Base-by-base conservation (phyloP, 2,113 vertebrate species). In the Axis porcinus region DNA sequence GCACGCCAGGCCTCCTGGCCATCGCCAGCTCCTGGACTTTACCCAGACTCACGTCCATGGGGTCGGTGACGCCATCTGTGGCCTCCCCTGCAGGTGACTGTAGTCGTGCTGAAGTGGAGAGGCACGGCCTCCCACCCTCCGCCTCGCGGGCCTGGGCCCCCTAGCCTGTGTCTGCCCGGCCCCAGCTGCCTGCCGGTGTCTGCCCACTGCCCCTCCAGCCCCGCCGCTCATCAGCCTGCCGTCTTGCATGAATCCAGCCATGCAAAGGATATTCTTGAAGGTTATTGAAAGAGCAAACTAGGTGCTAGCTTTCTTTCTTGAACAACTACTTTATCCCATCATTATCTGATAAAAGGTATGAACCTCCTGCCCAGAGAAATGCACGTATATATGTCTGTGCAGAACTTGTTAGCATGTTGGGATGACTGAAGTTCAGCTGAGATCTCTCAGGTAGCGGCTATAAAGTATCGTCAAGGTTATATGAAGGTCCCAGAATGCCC, bases 181-280 rank as follows among this genome's bases (percentile, higher is more conserved):
- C 6, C 2, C 40, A 30, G 8, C 70, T 54, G 7, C 27, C 57
- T 36, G 13, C 70, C 23, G 50, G 30, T 9, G 84, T 54, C 85
- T 5, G 1, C 0, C 15, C 43, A 7, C 23, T 13, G 0, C 0
- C 10, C 5, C 6, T n/a, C 7, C 13, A 87, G 15, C 2, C 13
- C 33, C 1, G 40, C 33, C 40, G 47, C 36, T 57, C 58, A 57
- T 60, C 62, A 64, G 47, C 17, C 50, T 86, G 55, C n/a, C 43
- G 5, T 36, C 81, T 95, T 47, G 60, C 36, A 33, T 28, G 25
- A 93, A n/a, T 82, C 43, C 52, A 64, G 12, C 27, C 23, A 11
- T 55, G 64, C 40, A 58, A 64, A 45, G n/a, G 86, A 33, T 83
- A 62, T 17, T 36, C 45, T 36, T 50, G 87, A 79, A 33, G 6